These are phyloP conservation scores for Borostomias antarcticus DNA, from an alignment of 2,797 vertebrate species.

Conservation along the genomic window DNA sequence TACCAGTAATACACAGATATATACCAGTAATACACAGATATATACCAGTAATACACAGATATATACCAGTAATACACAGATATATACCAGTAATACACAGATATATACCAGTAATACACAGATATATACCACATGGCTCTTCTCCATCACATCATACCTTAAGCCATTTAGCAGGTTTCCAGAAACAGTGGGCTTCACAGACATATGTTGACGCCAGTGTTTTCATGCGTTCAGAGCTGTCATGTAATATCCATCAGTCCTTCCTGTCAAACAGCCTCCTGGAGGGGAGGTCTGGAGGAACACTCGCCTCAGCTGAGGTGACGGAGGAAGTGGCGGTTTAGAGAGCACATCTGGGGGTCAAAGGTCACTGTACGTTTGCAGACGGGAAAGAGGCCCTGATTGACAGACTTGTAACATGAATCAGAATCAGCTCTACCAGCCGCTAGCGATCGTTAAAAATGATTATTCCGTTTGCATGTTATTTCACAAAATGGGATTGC, in stretches of 20 bases:
- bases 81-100: no score
- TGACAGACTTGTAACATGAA: background rate
- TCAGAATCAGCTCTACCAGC: background rate
- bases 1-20: no score
- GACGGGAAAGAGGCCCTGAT: conserved; percentile 7
- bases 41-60: no score
- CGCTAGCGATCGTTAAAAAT: background rate
- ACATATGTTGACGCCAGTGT: conserved; percentile 30
- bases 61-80: no score
- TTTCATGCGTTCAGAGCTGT: conserved; percentile 4
- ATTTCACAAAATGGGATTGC: no score
- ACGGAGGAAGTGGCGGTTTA: conserved; percentile 35
- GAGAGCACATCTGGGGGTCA: conserved; percentile 15
- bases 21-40: no score
- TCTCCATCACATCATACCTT: background rate
- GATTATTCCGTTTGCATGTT: no score
- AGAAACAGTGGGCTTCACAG: conserved; percentile 24
- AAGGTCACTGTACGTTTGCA: background rate
- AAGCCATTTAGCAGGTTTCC: conserved; percentile 29
- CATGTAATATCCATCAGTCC: conserved; percentile 42
- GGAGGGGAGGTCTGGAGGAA: conserved; percentile 49
- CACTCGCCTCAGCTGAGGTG: conserved; percentile 34
- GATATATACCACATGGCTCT: conserved; percentile 46
- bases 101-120: no score
- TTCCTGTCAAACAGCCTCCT: conserved; percentile 48